These are phyloP conservation scores for Drosophila subquinaria DNA, from an alignment of 2,888 invertebrate species.

Conservation along the genomic window DNA sequence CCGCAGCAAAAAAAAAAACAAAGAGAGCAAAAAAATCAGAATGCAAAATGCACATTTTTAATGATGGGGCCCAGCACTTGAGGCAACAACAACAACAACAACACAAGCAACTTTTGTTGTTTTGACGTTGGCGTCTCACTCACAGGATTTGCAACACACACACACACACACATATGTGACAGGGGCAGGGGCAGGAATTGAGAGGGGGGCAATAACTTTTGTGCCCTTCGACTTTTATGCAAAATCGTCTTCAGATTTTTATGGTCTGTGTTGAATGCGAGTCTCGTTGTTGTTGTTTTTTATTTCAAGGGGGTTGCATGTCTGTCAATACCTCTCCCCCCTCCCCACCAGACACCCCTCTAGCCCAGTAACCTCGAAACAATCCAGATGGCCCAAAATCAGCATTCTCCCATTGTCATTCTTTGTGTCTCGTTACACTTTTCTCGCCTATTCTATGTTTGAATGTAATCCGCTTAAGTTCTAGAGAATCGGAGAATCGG, in stretches of 20 bases:
- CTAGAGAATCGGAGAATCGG: constrained; percentile 51
- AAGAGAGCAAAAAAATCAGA: not conserved
- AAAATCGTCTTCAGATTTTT: constrained; percentile 62
- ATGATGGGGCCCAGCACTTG: constrained; percentile 75
- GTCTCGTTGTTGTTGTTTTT: constrained; percentile 4
- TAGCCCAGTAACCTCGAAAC: constrained; percentile 75
- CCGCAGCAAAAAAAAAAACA: constrained; percentile 43
- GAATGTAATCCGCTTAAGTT: constrained; percentile 77
- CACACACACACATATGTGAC: constrained; percentile 22
- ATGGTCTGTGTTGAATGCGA: constrained; percentile 65
- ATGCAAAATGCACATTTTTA: constrained; percentile 78
- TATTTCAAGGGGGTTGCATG: constrained; percentile 36
- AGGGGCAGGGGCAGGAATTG: not conserved
- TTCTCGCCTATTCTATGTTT: constrained; percentile 32
- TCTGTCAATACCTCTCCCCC: constrained; percentile 16
- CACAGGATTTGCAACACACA: constrained; percentile 48
- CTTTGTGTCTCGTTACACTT: constrained; percentile 72
- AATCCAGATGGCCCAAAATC: constrained; percentile 52
- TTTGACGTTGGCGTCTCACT: constrained; percentile 64
- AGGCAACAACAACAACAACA: constrained; percentile 47
- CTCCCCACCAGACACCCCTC: not conserved
- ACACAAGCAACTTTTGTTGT: constrained; percentile 54
- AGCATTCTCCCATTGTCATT: constrained; percentile 1
- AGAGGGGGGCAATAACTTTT: constrained; percentile 5
- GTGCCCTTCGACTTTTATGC: constrained; percentile 75